A percentile compares a stretch with the other conserved stretches of the same genome.
Evolutionary conservation across 2,888 invertebrate species (phyloP).

Genomic region (Nemapogon koenigi): DNA sequence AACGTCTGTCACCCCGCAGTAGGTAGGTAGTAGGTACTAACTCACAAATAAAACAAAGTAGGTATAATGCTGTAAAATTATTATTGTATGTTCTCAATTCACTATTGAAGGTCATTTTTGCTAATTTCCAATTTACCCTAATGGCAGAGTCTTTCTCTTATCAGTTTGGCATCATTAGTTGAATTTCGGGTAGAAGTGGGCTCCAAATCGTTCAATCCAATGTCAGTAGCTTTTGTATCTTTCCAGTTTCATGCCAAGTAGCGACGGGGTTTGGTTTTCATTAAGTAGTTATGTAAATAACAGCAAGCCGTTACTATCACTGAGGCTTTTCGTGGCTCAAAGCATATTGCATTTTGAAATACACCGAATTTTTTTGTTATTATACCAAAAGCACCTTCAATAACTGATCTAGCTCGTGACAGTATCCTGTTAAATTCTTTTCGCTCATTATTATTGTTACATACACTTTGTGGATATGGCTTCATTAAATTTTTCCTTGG

Average conservation of each 20-base stretch:
- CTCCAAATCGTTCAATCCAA: conserved; percentile 11
- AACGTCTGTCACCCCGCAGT: too few species aligned
- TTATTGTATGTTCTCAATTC: conserved; percentile 10
- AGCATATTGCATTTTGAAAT: conserved; percentile 15
- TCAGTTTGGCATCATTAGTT: conserved; percentile 10
- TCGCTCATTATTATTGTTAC: conserved; percentile 6
- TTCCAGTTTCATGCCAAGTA: conserved; percentile 11
- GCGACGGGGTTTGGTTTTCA: conserved; percentile 12
- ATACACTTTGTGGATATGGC: conserved; percentile 8
- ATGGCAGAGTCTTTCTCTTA: conserved; percentile 10
- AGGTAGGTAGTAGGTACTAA: conserved; percentile 4
- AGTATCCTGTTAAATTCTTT: conserved; percentile 7
- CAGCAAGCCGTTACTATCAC: conserved; percentile 14
- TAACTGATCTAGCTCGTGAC: conserved; percentile 14
- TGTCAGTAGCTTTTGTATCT: conserved; percentile 13
- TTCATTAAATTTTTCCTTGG: conserved; percentile 8
- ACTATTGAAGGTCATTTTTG: conserved; percentile 10
- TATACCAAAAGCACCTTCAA: conserved; percentile 16
- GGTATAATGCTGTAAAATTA: conserved; percentile 11
- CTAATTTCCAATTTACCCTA: conserved; percentile 8
- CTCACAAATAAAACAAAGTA: conserved; percentile 9
- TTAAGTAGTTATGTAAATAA: conserved; percentile 13
- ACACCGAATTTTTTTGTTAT: conserved; percentile 19
- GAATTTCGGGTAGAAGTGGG: conserved; percentile 9
- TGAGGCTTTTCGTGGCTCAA: conserved; percentile 16